Base-by-base conservation (phyloP, 92 coral and sea anemone genomes). In the Porites rus region DNA sequence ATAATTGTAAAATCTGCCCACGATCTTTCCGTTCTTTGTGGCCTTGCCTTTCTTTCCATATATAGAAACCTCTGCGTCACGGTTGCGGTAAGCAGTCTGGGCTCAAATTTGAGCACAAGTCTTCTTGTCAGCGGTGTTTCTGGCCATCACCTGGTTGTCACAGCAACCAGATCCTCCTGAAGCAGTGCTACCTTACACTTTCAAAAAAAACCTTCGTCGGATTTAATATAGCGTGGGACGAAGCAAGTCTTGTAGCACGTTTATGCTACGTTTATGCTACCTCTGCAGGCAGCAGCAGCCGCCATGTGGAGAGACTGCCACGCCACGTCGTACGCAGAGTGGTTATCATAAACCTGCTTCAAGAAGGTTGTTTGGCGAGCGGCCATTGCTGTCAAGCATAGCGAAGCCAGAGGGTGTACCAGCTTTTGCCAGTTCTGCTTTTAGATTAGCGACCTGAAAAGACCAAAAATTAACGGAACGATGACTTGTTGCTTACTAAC, bases 201-300 rank as follows among this genome's bases (percentile, higher is more conserved):
- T n/a, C n/a, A n/a, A n/a, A n/a, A n/a, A n/a, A n/a, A n/a, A n/a
- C n/a, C n/a, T n/a, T n/a, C n/a, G n/a, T n/a, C n/a, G n/a, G n/a
- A n/a, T n/a, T n/a, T n/a, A n/a, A n/a, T n/a, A n/a, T n/a, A n/a
- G n/a, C n/a, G n/a, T n/a, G n/a, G n/a, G n/a, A n/a, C n/a, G n/a
- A n/a, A n/a, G n/a, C n/a, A n/a, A n/a, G n/a, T n/a, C n/a, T n/a
- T n/a, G n/a, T n/a, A n/a, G n/a, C n/a, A n/a, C n/a, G n/a, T n/a
- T n/a, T n/a, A n/a, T n/a, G n/a, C n/a, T n/a, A n/a, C n/a, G n/a
- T n/a, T n/a, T n/a, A n/a, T n/a, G n/a, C n/a, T 89, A 1, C 92
- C 92, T 22, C 92, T 86, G 89, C 89, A 89, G 43, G 86, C 89
- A 46, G 81, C 92, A 28, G 92, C 82, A 19, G 89, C 92, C 65